A percentile compares a stretch with the other conserved stretches of the same genome.
These are phyloP conservation scores for Lymantria monacha DNA, from an alignment of 2,888 invertebrate genomes.

Conservation along the genomic window DNA sequence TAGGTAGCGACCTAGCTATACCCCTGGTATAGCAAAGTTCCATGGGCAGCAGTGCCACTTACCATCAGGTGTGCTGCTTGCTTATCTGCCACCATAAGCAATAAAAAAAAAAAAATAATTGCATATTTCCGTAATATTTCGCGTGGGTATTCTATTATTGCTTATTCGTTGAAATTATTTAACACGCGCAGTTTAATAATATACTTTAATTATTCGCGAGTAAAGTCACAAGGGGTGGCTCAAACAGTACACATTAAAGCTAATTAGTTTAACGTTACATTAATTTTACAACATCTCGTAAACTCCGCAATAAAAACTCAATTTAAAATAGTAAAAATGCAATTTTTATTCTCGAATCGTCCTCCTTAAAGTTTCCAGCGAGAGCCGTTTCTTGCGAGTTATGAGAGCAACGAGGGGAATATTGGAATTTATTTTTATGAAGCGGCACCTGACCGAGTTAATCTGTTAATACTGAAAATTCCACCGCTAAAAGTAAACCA, in stretches of 20 bases:
- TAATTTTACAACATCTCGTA: slow-evolving; percentile 53
- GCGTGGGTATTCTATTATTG: background rate
- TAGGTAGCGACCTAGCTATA: no score
- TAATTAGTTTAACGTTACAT: slow-evolving; percentile 37
- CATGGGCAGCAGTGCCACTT: no score
- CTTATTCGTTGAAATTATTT: background rate
- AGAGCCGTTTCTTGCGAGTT: slow-evolving; percentile 70
- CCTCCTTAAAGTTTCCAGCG: slow-evolving; percentile 71
- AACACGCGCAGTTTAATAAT: background rate
- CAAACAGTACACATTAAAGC: slow-evolving; percentile 28
- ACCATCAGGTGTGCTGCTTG: no score
- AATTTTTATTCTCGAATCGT: slow-evolving; percentile 75
- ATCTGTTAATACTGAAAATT: slow-evolving; percentile 77
- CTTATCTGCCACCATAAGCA: no score
- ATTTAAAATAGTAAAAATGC: slow-evolving; percentile 72
- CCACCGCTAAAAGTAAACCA: slow-evolving; percentile 59
- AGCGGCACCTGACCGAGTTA: slow-evolving; percentile 67
- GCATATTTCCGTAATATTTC: no score
- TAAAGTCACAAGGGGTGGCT: background rate
- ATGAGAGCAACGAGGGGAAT: slow-evolving; percentile 71
- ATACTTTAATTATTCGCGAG: background rate
- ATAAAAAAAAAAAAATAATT: no score
- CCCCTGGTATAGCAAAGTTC: no score
- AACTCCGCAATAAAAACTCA: slow-evolving; percentile 70
- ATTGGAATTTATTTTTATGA: slow-evolving; percentile 76